These are phyloP conservation scores for Garra rufa DNA, from an alignment of 2,113 vertebrate species.

Conservation along the genomic window DNA sequence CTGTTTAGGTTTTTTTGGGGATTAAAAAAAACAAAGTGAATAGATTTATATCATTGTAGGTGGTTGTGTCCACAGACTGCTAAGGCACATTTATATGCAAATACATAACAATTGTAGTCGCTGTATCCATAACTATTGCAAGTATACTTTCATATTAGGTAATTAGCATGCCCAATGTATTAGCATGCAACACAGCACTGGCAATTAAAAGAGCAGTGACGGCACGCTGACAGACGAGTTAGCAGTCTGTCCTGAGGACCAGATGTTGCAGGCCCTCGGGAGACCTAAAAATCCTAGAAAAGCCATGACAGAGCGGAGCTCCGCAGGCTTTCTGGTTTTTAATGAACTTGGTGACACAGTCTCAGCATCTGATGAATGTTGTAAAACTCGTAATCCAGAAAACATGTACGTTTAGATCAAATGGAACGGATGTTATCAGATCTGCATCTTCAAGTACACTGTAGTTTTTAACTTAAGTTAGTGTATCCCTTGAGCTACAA, in stretches of 20 bases:
- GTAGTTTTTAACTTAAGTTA: neutral
- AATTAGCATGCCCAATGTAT: constrained; percentile 18
- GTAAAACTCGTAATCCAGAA: constrained; percentile 2
- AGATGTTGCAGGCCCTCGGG: constrained; percentile 70
- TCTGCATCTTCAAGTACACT: neutral
- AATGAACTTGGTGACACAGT: constrained; percentile 45
- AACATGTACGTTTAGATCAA: neutral
- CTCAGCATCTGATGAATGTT: constrained; percentile 31
- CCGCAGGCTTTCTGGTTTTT: constrained; percentile 29
- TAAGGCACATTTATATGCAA: too few relatives aligned
- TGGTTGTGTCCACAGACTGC: too few relatives aligned
- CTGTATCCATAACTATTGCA: neutral
- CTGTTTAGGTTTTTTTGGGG: too few relatives aligned
- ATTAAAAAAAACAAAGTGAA: too few relatives aligned
- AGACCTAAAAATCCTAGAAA: constrained; percentile 64
- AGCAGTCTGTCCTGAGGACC: constrained; percentile 67
- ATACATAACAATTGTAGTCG: neutral
- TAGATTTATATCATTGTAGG: too few relatives aligned
- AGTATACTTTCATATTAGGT: neutral
- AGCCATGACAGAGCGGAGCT: constrained; percentile 60
- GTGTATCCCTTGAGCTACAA: neutral
- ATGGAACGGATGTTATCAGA: neutral
- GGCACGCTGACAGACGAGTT: constrained; percentile 65
- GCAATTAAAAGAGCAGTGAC: constrained; percentile 49
- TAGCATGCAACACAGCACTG: constrained; percentile 33